phyloP scores from a whole-genome alignment of 2,113 vertebrate genomes.

The Nematolebias whitei region DNA sequence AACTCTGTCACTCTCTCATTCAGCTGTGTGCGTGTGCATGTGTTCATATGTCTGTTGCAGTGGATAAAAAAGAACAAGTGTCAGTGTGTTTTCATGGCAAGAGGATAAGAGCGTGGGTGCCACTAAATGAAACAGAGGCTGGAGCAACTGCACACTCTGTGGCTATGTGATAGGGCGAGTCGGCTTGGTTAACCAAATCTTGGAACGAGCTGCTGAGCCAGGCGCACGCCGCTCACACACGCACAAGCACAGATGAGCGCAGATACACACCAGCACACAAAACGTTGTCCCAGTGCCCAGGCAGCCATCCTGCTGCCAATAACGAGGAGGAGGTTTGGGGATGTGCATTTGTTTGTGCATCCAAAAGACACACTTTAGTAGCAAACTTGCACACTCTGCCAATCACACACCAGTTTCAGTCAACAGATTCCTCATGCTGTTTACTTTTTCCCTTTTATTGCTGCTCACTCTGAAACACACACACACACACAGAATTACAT shows the following conservation, averaged over 20 bases:
- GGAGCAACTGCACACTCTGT: slow-evolving; percentile 59
- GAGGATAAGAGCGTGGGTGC: slow-evolving; percentile 55
- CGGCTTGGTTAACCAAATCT: slow-evolving; percentile 67
- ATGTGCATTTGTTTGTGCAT: slow-evolving; percentile 63
- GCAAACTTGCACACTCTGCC: slow-evolving; percentile 34
- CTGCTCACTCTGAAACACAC: neutral
- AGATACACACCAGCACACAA: slow-evolving; percentile 4
- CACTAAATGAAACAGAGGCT: slow-evolving; percentile 65
- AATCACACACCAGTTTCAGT: slow-evolving; percentile 30
- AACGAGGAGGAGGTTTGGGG: slow-evolving; percentile 62
- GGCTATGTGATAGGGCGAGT: slow-evolving; percentile 52
- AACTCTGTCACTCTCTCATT: slow-evolving; percentile 48
- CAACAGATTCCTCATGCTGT: slow-evolving; percentile 23
- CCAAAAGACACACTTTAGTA: slow-evolving; percentile 57
- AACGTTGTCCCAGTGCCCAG: slow-evolving; percentile 54
- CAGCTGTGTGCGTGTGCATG: slow-evolving; percentile 21
- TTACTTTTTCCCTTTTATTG: slow-evolving; percentile 27
- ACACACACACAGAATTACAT: slow-evolving; percentile 26
- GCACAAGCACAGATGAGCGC: slow-evolving; percentile 18
- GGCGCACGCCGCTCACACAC: slow-evolving; percentile 3
- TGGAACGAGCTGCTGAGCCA: slow-evolving; percentile 43
- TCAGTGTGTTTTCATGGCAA: slow-evolving; percentile 48
- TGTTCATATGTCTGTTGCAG: slow-evolving; percentile 24
- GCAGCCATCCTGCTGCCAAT: slow-evolving; percentile 53
- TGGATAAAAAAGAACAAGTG: slow-evolving; percentile 7